Base-by-base conservation (phyloP, 2,113 vertebrate genomes). In the Girardinichthys multiradiatus region DNA sequence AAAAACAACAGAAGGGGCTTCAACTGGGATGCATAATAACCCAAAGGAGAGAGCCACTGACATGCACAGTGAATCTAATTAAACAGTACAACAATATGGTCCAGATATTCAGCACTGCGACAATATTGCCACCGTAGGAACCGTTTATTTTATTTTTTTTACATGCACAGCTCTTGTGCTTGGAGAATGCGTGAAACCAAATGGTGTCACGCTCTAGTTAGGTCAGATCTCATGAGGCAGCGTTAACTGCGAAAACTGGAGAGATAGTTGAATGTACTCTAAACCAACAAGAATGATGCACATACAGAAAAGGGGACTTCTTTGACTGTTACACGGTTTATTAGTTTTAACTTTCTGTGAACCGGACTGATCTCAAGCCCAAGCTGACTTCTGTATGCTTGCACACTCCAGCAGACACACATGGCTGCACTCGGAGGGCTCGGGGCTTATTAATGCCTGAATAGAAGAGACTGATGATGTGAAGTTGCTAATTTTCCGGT, bases 401-500 rank as follows among this genome's bases (percentile, higher is more conserved):
- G 37, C 72, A 79, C 27, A 0, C 74, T 80, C 51, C 74, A 39
- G 27, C 64, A 60, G 68, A 60, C 70, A 87, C 80, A 81, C 59
- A 80, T 68, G 76, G 74, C 24, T 80, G 83, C 73, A 77, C 81
- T 70, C 54, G 68, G 42, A 73, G 60, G 45, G 6, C 27, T 30
- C 19, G 57, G 45, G 74, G 71, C 64, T 66, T 60, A 68, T 62
- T 86, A 70, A 72, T 64, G 76, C 70, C 80, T 42, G 63, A 74
- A 78, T 31, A 76, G 21, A 37, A 81, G 67, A 79, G 66, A 65
- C 62, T 58, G 70, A 80, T 68, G 77, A 81, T 81, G 79, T 76
- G 70, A 82, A 84, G 68, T 45, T 74, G 64, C 72, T 76, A 66
- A 77, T 79, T 77, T 72, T 66, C 70, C 73, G 74, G 73, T 80